Percentiles rank a stretch among this genome's conserved stretches.
Evolutionary conservation across 2,888 invertebrate species (phyloP).

Genomic region (Bimastos eiseni): DNA sequence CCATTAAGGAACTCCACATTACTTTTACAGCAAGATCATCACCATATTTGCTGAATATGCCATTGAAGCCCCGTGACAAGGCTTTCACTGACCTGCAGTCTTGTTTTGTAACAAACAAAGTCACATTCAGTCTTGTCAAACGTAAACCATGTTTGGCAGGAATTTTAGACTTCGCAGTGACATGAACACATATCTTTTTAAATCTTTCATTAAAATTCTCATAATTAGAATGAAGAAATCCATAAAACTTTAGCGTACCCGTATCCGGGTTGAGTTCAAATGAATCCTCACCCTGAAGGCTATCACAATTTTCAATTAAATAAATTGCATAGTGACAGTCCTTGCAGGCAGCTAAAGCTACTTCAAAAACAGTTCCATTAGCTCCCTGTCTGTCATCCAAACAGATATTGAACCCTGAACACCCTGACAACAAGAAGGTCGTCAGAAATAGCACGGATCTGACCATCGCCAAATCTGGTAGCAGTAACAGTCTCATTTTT

Average conservation of each 20-base stretch:
- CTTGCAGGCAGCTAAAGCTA: background rate
- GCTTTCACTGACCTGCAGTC: background rate
- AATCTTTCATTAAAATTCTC: too few relatives aligned
- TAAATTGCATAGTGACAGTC: background rate
- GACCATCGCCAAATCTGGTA: background rate
- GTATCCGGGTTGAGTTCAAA: background rate
- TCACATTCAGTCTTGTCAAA: slow-evolving; percentile 7
- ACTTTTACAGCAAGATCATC: too few relatives aligned
- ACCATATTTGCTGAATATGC: too few relatives aligned
- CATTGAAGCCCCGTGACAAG: background rate
- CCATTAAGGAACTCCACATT: background rate
- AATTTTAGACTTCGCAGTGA: background rate
- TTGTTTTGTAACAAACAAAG: background rate
- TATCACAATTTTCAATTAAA: slow-evolving; percentile 13
- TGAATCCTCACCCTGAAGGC: background rate
- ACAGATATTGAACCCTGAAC: background rate
- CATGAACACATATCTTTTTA: too few relatives aligned
- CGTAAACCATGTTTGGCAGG: background rate
- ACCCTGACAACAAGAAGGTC: background rate
- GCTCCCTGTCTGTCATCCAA: background rate
- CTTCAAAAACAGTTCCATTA: background rate
- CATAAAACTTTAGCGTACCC: background rate
- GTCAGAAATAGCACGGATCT: background rate
- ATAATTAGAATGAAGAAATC: too few relatives aligned
- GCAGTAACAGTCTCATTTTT: background rate